Base-by-base conservation (phyloP, 1,140 invertebrate species). In the Dreissena rostriformis region DNA sequence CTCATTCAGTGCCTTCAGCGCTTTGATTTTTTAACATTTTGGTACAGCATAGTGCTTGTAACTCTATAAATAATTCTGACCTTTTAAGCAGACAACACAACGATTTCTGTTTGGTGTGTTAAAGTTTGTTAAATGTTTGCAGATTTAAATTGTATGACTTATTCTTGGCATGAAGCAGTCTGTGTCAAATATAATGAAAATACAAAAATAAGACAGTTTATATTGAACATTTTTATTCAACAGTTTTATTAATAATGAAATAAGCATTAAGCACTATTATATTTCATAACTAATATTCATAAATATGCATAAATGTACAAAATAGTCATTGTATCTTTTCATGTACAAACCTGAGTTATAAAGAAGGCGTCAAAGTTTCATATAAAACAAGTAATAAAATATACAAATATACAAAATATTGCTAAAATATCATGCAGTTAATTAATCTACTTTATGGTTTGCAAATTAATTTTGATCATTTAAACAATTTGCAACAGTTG, bases 311-410 rank as follows among this genome's bases (percentile, higher is more conserved):
- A 79, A 57, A 51, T 79, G 26, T 77, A 77, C 63, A 67, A 8
- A 63, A 49, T 74, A 10, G 6, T 57, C 39, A 57, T 65, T 63
- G 29, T 24, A 24, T 12, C 55, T 22, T 70, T 77, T n/a, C 70
- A 79, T 79, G 53, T 71, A 79, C 77, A 79, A 49, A 68, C 77
- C 77, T 79, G 77, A 79, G 77, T 15, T 79, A 79, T 53, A 74
- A 49, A 68, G 52, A 79, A 55, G 57, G 52, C 49, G 49, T 22
- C 28, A 71, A 19, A 39, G 22, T 55, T 78, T 61, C 26, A 51
- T 55, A 65, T 68, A 78, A 65, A 66, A 61, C 63, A n/a, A 26
- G 39, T 49, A 52, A 65, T 65, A 78, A 67, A 78, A 68, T 51
- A 51, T n/a, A n/a, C n/a, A n/a, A n/a, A n/a, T n/a, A n/a, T 78